phyloP scores from a whole-genome alignment of 2,888 invertebrate species.

The Patella ulyssiponensis region DNA sequence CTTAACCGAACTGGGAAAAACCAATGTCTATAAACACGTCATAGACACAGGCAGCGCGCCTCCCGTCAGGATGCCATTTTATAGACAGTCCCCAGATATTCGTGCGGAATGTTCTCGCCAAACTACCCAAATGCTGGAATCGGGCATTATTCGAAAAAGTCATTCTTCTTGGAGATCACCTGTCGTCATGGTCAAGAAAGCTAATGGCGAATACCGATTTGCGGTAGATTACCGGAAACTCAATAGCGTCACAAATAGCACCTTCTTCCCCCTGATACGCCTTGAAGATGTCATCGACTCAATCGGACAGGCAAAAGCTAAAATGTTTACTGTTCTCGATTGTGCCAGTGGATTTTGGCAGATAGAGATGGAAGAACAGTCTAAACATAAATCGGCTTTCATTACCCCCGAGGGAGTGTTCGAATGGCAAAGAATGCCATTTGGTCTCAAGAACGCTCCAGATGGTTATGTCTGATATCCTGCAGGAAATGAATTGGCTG shows the following conservation, averaged over 20 bases:
- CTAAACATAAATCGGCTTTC: constrained; percentile 13
- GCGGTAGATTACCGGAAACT: constrained; percentile 37
- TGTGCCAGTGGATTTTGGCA: constrained; percentile 35
- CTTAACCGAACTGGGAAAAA: background rate
- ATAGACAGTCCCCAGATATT: constrained; percentile 31
- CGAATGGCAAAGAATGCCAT: constrained; percentile 38
- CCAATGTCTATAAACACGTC: background rate
- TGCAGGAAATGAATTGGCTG: constrained; percentile 43
- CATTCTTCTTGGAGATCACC: constrained; percentile 34
- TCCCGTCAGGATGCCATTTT: constrained; percentile 30
- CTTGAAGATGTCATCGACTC: constrained; percentile 38
- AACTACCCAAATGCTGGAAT: constrained; percentile 32
- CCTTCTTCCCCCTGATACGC: constrained; percentile 29
- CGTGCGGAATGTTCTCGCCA: constrained; percentile 30
- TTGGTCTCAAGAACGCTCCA: constrained; percentile 43
- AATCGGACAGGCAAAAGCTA: constrained; percentile 30
- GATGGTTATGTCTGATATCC: constrained; percentile 35
- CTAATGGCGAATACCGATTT: constrained; percentile 37
- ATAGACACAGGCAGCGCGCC: constrained; percentile 28
- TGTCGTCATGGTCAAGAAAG: constrained; percentile 38
- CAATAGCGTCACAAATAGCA: constrained; percentile 36
- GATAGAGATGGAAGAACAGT: constrained; percentile 28
- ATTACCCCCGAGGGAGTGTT: constrained; percentile 28
- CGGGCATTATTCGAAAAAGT: constrained; percentile 16
- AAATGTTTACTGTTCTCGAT: constrained; percentile 34